Evolutionary conservation across 2,113 vertebrate species (phyloP).

Genomic region (Panthera tigris): DNA sequence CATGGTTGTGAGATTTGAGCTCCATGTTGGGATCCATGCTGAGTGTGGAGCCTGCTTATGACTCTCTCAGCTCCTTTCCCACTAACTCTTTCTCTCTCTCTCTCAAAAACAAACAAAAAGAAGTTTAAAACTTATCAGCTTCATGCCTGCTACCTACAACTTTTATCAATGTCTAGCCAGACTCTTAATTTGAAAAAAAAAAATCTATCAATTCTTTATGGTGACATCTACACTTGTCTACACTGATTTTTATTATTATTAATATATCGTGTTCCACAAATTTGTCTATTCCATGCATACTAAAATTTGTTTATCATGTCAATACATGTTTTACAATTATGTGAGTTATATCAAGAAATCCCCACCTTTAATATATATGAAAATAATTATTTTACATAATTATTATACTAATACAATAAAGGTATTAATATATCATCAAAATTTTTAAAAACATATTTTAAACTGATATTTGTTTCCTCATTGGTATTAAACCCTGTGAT

Average conservation of each 20-base stretch:
- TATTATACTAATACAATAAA: neutral
- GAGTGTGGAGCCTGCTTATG: no score
- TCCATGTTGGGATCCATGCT: no score
- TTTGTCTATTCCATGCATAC: neutral
- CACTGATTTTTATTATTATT: neutral
- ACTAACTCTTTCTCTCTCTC: no score
- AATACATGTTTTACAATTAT: neutral
- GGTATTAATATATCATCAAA: neutral
- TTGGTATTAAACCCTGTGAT: neutral
- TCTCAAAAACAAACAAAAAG: no score
- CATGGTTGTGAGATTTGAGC: no score
- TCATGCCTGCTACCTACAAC: neutral
- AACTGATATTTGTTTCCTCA: neutral
- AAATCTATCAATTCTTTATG: neutral
- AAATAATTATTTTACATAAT: neutral
- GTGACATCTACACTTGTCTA: neutral
- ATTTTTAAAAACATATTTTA: neutral
- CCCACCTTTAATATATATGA: neutral
- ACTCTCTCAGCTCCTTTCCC: no score
- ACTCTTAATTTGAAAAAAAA: neutral
- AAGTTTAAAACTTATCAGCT: neutral
- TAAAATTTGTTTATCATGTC: neutral
- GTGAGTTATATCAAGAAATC: neutral
- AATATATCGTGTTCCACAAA: neutral
- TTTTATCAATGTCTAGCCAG: neutral